Base-by-base conservation (phyloP, 2,113 vertebrate genomes). In the Onychorhynchus coronatus region DNA sequence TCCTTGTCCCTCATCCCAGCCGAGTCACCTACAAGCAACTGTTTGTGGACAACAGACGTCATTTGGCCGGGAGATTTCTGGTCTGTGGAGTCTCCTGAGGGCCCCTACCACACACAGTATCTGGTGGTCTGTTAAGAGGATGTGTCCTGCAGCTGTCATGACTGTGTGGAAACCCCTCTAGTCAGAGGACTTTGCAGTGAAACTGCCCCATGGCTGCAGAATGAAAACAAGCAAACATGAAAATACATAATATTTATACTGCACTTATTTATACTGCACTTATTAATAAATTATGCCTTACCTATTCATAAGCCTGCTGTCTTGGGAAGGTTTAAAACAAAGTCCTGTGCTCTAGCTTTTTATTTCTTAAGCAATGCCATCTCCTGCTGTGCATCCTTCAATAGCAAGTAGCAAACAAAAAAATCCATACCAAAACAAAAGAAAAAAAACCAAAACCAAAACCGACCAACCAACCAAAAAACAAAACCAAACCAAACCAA, bases 241-340 rank as follows among this genome's bases (percentile, higher is more conserved):
- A 39, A 95, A 85, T 92, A 94, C 5, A 17, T 89, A 44, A 63
- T 22, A n/a, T n/a, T n/a, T n/a, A 85, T 42, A 27, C 42, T 39
- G 23, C 41, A 42, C n/a, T 85, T 85, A 89, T 52, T 89, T n/a
- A 85, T 42, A 27, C 42, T 39, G 23, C 41, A 42, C n/a, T 85
- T 85, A 89, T 52, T 89, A 95, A 93, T 91, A 96, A 95, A 80
- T 92, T 31, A 74, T 84, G 14, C 8, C 17, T 83, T 75, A 82
- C 56, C 59, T 90, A 53, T 87, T 93, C 65, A 84, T 44, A 77
- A 46, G 17, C 21, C 37, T 83, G 6, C 11, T 63, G 22, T 65
- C 66, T 94, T 78, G n/a, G 33, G 72, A 70, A 65, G 28, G 44
- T 79, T 89, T 77, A 80, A 86, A 82, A 52, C 68, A 92, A 91